These are phyloP conservation scores for Brachionus rotundiformis DNA, from an alignment of 1,140 invertebrate genomes.

Conservation along the genomic window DNA sequence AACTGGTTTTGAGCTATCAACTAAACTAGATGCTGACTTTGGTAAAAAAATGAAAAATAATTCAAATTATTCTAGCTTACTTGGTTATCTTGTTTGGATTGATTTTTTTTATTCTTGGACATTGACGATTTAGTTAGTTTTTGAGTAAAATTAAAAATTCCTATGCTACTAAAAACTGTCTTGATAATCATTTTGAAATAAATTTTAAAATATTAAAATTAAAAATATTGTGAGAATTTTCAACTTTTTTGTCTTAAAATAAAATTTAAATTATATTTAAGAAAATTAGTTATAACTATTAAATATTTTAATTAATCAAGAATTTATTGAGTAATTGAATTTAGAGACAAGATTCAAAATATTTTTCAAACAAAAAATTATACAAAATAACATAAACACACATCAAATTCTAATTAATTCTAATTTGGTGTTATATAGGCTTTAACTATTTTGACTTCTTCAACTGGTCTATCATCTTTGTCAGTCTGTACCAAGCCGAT, in stretches of 20 bases:
- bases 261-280: neutral
- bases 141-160: neutral
- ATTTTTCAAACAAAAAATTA: slow-evolving; percentile 48
- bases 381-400: neutral
- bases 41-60: neutral
- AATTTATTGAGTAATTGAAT: neutral
- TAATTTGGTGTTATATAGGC: slow-evolving; percentile 54
- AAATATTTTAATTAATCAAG: no score
- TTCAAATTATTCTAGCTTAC: neutral
- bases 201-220: neutral
- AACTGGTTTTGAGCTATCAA: neutral
- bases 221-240: neutral
- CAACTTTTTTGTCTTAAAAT: neutral
- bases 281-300: no score
- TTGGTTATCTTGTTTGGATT: neutral
- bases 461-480: slow-evolving; percentile 82
- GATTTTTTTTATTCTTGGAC: slow-evolving; percentile 7
- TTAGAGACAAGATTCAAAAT: neutral
- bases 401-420: neutral
- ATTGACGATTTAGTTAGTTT: neutral
- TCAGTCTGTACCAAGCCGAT: slow-evolving; percentile 90
- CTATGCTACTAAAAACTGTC: neutral
- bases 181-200: neutral
- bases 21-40: neutral
- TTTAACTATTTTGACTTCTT: slow-evolving; percentile 61